Conservation (phyloP, 2,113 vertebrate genomes). For the Charadrius vociferus region DNA sequence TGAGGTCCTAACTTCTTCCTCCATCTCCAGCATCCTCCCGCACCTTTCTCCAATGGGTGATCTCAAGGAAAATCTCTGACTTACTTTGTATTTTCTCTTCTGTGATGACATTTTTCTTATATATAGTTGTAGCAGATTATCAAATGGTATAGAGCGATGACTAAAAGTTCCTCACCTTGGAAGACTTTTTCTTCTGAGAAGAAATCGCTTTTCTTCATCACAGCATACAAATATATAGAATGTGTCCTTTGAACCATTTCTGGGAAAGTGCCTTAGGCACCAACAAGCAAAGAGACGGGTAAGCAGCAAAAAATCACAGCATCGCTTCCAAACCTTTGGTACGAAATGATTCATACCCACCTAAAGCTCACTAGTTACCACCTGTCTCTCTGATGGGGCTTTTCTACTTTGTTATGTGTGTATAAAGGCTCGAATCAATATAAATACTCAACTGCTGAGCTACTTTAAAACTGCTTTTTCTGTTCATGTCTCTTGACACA, state of each 20-base stretch:
- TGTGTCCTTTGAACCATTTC: background rate
- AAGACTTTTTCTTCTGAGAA: background rate
- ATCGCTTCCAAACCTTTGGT: background rate
- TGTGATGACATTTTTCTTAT: background rate
- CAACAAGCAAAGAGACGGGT: background rate
- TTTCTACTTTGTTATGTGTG: background rate
- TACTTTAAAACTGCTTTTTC: background rate
- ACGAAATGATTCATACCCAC: background rate
- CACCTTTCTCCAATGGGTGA: background rate
- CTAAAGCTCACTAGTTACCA: background rate
- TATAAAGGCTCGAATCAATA: conserved; percentile 17
- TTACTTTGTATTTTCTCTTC: background rate
- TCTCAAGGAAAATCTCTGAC: background rate
- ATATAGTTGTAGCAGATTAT: background rate
- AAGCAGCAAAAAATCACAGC: conserved; percentile 20
- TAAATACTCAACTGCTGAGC: background rate
- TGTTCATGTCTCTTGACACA: background rate
- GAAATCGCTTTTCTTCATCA: background rate
- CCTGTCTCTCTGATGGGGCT: background rate
- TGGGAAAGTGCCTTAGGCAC: background rate
- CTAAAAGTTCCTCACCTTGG: background rate
- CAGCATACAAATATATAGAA: background rate
- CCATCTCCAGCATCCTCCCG: background rate
- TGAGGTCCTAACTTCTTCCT: background rate
- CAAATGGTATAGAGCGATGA: background rate